Conservation (phyloP, 2,113 vertebrate species). For the Mionectes macconnelli region DNA sequence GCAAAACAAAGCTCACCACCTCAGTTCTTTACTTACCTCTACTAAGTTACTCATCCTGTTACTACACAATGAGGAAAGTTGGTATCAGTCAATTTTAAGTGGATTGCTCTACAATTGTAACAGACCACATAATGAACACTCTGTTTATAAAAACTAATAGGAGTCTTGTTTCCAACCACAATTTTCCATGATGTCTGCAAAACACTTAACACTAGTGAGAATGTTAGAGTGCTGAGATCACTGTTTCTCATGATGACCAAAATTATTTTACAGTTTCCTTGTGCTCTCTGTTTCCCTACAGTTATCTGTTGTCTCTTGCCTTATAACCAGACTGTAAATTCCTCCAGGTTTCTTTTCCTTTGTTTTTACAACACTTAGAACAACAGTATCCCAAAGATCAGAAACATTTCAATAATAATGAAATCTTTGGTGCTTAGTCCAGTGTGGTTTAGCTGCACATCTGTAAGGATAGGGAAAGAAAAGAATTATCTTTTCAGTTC, state of each 20-base stretch:
- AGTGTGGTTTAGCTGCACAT: neutral
- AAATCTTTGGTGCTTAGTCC: neutral
- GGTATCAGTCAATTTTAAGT: constrained; percentile 11
- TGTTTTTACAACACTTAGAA: neutral
- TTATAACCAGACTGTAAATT: neutral
- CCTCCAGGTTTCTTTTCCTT: neutral
- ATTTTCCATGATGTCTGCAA: constrained; percentile 36
- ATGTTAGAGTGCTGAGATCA: constrained; percentile 21
- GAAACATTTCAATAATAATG: neutral
- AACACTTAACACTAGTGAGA: neutral
- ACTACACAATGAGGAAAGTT: constrained; percentile 15
- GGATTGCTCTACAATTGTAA: neutral
- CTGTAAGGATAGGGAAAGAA: neutral
- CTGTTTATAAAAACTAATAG: constrained; percentile 26
- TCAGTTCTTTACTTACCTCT: neutral
- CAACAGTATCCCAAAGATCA: neutral
- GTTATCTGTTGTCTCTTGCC: neutral
- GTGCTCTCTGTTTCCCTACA: neutral
- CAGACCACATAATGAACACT: constrained; percentile 1
- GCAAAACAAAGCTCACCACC: neutral
- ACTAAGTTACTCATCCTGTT: neutral
- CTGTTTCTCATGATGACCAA: neutral
- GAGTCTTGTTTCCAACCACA: constrained; percentile 15
- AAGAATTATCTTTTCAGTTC: neutral
- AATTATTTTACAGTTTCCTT: neutral